These are phyloP conservation scores for Pangasianodon gigas DNA, from an alignment of 2,113 vertebrate genomes.

Conservation along the genomic window DNA sequence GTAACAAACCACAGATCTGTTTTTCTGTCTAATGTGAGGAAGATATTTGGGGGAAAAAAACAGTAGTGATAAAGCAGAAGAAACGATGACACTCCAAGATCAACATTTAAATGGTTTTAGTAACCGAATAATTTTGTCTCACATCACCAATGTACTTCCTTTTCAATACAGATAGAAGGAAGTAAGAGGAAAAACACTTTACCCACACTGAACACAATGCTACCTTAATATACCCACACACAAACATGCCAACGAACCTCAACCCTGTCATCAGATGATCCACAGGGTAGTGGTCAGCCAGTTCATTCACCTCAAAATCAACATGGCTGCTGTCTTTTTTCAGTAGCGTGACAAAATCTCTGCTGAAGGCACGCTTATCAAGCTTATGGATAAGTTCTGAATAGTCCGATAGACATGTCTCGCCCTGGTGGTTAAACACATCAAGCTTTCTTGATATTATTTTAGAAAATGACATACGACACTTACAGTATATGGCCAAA, in stretches of 20 bases:
- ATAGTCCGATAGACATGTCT: not conserved
- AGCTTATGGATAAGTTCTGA: not conserved
- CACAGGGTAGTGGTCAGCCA: not conserved
- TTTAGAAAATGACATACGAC: not conserved
- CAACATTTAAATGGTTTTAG: not conserved
- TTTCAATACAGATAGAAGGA: not conserved
- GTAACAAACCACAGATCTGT: not conserved
- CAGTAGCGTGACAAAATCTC: not conserved
- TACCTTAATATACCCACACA: not conserved
- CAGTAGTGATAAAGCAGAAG: not conserved
- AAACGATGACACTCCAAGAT: not conserved
- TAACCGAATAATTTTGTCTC: not conserved
- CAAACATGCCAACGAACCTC: too few species aligned
- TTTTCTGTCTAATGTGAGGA: not conserved
- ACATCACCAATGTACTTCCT: not conserved
- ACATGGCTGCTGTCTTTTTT: not conserved
- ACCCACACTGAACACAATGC: not conserved
- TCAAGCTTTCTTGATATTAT: not conserved
- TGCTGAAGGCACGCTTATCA: constrained; percentile 2
- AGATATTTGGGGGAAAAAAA: too few species aligned
- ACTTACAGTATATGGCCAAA: not conserved
- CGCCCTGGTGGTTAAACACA: not conserved
- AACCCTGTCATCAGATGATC: not conserved
- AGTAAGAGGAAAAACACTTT: not conserved
- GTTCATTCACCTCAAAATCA: not conserved